Evolutionary conservation across 1,140 invertebrate genomes (phyloP).

Genomic region (Drosophila subobscura): DNA sequence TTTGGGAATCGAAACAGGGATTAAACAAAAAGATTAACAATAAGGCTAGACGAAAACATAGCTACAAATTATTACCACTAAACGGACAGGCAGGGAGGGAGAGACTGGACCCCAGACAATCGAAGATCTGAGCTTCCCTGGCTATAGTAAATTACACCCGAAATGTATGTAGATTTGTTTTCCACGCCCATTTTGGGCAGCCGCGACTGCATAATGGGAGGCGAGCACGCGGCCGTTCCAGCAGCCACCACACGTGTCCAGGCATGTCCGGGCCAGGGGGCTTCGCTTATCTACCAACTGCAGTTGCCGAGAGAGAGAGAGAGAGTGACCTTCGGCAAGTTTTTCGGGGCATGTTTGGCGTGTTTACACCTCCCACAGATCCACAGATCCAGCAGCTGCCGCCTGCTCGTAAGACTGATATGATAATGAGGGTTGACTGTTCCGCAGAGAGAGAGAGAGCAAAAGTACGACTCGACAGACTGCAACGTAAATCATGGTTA

Average conservation of each 20-base stretch:
- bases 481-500: conserved; percentile 72
- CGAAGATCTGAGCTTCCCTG: conserved; percentile 53
- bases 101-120: conserved; percentile 43
- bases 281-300: conserved; percentile 36
- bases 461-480: conserved; percentile 4
- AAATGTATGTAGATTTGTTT: conserved; percentile 65
- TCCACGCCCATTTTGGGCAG: conserved; percentile 58
- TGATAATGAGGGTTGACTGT: conserved; percentile 61
- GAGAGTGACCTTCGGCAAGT: conserved; percentile 45
- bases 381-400: conserved; percentile 49
- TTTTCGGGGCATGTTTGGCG: conserved; percentile 36
- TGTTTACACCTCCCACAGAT: conserved; percentile 51
- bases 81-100: background rate
- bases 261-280: background rate
- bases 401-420: conserved; percentile 56
- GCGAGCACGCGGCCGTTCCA: conserved; percentile 32
- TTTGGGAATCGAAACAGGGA: conserved; percentile 17
- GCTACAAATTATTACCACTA: conserved; percentile 60
- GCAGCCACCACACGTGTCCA: conserved; percentile 37
- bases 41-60: conserved; percentile 38
- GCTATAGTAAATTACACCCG: conserved; percentile 57
- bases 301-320: conserved; percentile 25
- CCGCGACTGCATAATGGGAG: conserved; percentile 61
- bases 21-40: conserved; percentile 51
- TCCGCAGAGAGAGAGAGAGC: background rate